phyloP scores from a whole-genome alignment of 2,113 vertebrate species.

The Tyrannus savana region DNA sequence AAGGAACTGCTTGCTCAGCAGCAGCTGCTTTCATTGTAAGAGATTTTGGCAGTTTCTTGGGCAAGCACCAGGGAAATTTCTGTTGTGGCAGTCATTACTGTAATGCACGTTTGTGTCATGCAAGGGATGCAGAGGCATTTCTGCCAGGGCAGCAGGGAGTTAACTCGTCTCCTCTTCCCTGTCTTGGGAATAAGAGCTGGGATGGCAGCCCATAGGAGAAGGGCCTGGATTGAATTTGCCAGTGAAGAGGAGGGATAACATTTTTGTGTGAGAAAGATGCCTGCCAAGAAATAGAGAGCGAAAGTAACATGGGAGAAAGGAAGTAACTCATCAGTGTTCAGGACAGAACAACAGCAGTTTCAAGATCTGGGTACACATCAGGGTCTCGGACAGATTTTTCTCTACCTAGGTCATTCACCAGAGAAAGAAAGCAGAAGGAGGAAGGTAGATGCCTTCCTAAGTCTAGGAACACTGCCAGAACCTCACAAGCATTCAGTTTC shows the following conservation, averaged over 20 bases:
- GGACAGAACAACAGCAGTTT: background rate
- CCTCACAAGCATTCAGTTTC: background rate
- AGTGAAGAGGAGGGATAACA: slow-evolving; percentile 1
- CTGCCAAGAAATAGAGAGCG: background rate
- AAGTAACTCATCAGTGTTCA: slow-evolving; percentile 22
- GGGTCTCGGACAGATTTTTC: background rate
- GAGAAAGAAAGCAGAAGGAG: background rate
- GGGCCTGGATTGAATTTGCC: background rate
- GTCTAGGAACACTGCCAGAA: background rate
- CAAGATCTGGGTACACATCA: background rate
- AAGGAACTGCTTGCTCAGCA: background rate
- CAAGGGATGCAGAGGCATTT: background rate
- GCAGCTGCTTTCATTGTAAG: slow-evolving; percentile 18
- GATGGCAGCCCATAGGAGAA: slow-evolving; percentile 38
- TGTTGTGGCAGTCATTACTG: background rate
- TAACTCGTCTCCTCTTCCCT: slow-evolving; percentile 11
- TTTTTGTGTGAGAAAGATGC: slow-evolving; percentile 27
- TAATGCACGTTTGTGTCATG: background rate
- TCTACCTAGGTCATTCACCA: background rate
- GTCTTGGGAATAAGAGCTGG: slow-evolving; percentile 27
- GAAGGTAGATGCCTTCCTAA: background rate
- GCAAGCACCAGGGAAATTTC: background rate
- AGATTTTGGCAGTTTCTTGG: slow-evolving; percentile 1
- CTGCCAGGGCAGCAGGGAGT: background rate
- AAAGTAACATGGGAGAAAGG: slow-evolving; percentile 20